Evolutionary conservation across 2,113 vertebrate species (phyloP).

Genomic region (Psilopogon haemacephalus): DNA sequence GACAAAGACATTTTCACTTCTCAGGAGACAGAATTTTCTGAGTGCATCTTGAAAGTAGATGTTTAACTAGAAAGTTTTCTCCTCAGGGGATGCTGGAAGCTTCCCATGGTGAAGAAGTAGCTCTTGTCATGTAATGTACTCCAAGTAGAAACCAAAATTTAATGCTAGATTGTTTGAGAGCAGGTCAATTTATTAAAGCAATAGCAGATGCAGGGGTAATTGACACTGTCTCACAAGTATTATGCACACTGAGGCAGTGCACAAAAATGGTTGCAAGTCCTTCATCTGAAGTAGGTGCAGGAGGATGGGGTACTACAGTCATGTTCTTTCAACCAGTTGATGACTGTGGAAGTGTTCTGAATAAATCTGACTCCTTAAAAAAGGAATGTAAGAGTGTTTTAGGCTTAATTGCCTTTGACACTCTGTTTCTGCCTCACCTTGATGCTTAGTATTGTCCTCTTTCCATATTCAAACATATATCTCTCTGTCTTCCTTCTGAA

Average conservation of each 20-base stretch:
- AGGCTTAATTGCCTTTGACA: background rate
- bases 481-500: background rate
- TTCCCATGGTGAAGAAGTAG: background rate
- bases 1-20: background rate
- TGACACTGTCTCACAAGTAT: background rate
- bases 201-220: background rate
- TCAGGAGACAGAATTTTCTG: background rate
- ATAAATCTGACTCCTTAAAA: background rate
- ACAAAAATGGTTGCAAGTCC: background rate
- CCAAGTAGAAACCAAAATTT: background rate
- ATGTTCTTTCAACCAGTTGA: background rate
- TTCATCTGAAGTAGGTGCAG: background rate
- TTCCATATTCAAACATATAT: background rate
- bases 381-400: background rate
- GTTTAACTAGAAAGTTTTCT: background rate
- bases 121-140: background rate
- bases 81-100: background rate
- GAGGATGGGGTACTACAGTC: fast-evolving
- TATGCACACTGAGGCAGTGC: background rate
- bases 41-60: background rate
- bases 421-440: background rate
- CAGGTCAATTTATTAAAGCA: background rate
- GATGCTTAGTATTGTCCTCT: background rate
- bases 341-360: background rate
- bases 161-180: background rate